Conservation (phyloP, 2,113 vertebrate species). For the Cheirogaleus medius region DNA sequence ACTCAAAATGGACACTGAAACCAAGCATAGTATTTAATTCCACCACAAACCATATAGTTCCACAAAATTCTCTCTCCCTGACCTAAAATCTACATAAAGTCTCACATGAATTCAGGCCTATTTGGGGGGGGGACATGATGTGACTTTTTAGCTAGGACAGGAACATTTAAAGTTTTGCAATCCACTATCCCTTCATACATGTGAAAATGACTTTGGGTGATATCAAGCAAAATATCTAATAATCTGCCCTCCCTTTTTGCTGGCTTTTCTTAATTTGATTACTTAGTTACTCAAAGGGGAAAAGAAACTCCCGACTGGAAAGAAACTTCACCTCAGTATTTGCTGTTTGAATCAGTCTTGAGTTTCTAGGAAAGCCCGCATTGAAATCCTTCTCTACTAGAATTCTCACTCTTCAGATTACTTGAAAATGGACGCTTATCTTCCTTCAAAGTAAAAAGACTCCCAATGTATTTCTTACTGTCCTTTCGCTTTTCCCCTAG, state of each 20-base stretch:
- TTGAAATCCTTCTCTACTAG: constrained; percentile 13
- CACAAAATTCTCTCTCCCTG: background rate
- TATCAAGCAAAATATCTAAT: constrained; percentile 2
- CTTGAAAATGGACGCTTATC: constrained; percentile 39
- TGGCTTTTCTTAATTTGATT: constrained; percentile 36
- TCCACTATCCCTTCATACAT: background rate
- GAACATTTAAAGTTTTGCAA: background rate
- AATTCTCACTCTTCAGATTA: constrained; percentile 34
- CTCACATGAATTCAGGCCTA: background rate
- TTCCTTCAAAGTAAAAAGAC: constrained; percentile 21
- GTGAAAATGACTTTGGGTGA: constrained; percentile 8
- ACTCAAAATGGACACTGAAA: background rate
- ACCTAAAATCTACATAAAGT: background rate
- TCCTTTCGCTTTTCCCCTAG: background rate
- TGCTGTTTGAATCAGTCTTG: constrained; percentile 57
- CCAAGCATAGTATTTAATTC: background rate
- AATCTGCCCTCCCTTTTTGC: background rate
- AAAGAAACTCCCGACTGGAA: constrained; percentile 4
- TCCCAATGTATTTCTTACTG: background rate
- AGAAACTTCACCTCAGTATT: constrained; percentile 23
- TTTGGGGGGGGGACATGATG: background rate
- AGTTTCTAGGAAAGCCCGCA: background rate
- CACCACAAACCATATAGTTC: background rate
- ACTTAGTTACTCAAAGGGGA: background rate
- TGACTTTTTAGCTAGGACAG: background rate